phyloP scores from a whole-genome alignment of 2,888 invertebrate species.

The Cheilosia urbana region DNA sequence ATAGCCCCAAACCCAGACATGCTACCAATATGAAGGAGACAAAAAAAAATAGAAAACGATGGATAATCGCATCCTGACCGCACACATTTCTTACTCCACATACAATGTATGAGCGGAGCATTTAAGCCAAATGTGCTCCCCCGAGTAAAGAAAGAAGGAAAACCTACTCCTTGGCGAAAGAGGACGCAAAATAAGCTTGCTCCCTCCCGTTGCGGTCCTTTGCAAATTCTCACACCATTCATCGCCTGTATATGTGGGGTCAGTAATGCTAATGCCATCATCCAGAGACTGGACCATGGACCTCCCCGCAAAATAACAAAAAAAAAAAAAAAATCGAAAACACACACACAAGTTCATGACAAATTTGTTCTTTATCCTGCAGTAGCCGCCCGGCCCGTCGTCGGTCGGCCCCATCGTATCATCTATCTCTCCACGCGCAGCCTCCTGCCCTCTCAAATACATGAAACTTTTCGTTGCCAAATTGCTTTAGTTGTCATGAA shows the following conservation, averaged over 20 bases:
- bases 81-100: conserved; percentile 58
- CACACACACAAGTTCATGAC: conserved; percentile 56
- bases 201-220: conserved; percentile 37
- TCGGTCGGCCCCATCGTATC: conserved; percentile 31
- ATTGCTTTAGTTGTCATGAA: conserved; percentile 79
- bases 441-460: conserved; percentile 66
- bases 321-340: conserved; percentile 23
- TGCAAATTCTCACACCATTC: conserved; percentile 68
- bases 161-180: conserved; percentile 36
- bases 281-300: conserved; percentile 64
- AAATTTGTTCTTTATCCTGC: conserved; percentile 51
- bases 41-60: conserved; percentile 27
- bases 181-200: conserved; percentile 62
- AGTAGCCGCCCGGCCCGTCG: conserved; percentile 21
- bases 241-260: conserved; percentile 63
- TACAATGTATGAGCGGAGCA: conserved; percentile 28
- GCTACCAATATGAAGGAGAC: conserved; percentile 11
- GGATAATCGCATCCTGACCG: conserved; percentile 72
- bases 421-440: conserved; percentile 46
- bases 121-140: conserved; percentile 46
- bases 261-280: conserved; percentile 71
- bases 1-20: conserved; percentile 31
- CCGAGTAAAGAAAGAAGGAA: conserved; percentile 32
- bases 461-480: conserved; percentile 78
- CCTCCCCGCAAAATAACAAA: conserved; percentile 14